Base-by-base conservation (phyloP, 1,140 invertebrate species). In the Drosophila paulistorum region DNA sequence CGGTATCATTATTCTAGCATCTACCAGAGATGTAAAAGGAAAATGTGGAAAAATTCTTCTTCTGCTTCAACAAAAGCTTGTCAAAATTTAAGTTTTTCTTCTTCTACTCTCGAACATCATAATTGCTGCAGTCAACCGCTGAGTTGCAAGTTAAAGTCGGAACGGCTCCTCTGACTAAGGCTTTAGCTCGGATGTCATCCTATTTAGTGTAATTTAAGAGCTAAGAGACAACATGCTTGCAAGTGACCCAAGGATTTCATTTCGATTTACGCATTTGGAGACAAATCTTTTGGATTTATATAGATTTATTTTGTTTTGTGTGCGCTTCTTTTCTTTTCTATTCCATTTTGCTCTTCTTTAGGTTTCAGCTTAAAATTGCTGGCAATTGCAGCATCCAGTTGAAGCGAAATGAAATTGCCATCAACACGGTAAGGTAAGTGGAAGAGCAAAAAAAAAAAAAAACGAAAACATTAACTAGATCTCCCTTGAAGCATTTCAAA, bases 241-340 rank as follows among this genome's bases (percentile, higher is more conserved):
- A 5, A 41, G 61, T 61, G 72, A 66, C 41, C 67, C 64, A 39
- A 60, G 55, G 63, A 72, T 74, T 68, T 41, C 73, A 68, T 70
- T 81, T 85, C 81, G 74, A 74, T 81, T 77, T 78, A 60, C 66
- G 72, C 67, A 87, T 67, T 86, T 83, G 74, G 45, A 65, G 51
- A 62, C 54, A 87, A 86, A 83, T 86, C 83, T 79, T 7, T 71
- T 65, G 83, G 75, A 82, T 87, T 86, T 85, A 86, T 79, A 42
- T 74, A 69, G 83, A 75, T 79, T 82, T 86, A 81, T 65, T 75
- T 75, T 48, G 45, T 10, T 9, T 17, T 48, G 45, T 51, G 17
- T 51, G 2, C 9, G 17, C 20, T 51, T 51, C 6, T 23, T 23
- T 23, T 51, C 45, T 51, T 10, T 23, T 51, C 45, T 9, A 23